These are phyloP conservation scores for Malacosoma neustria DNA, from an alignment of 2,888 invertebrate genomes.

Conservation along the genomic window DNA sequence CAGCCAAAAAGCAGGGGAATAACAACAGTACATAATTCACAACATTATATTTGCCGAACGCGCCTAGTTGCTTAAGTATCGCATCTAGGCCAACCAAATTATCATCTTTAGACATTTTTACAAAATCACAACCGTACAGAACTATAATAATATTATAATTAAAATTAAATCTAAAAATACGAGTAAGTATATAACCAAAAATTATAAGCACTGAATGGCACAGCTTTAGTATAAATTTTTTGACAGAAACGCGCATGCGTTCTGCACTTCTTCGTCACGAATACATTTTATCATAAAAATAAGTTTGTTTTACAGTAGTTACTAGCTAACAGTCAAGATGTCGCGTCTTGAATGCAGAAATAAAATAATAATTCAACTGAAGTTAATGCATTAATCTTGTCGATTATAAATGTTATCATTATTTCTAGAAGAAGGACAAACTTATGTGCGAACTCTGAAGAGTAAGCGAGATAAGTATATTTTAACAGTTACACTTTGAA, in stretches of 20 bases:
- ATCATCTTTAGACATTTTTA: constrained; percentile 36
- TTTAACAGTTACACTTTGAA: background rate
- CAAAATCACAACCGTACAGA: constrained; percentile 16
- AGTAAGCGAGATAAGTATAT: background rate
- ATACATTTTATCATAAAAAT: background rate
- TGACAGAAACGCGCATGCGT: constrained; percentile 20
- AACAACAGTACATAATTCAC: constrained; percentile 54
- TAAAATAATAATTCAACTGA: background rate
- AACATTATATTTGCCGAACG: constrained; percentile 57
- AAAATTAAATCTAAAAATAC: background rate
- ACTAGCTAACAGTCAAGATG: background rate
- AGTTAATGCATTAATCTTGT: background rate
- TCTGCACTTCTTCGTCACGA: background rate
- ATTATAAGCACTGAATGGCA: constrained; percentile 5
- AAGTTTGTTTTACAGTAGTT: background rate
- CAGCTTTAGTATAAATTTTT: background rate
- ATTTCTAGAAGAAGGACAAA: background rate
- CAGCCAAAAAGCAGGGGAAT: constrained; percentile 59
- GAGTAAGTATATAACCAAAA: constrained; percentile 1
- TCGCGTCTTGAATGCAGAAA: background rate
- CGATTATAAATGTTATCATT: background rate
- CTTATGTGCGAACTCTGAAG: background rate
- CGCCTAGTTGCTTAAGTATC: constrained; percentile 46
- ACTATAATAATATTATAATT: constrained; percentile 11
- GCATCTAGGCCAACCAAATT: constrained; percentile 38